Evolutionary conservation across 1,140 invertebrate genomes (phyloP), one percentile per base, ranked within the genome.

Genomic region (Ceratitis capitata): DNA sequence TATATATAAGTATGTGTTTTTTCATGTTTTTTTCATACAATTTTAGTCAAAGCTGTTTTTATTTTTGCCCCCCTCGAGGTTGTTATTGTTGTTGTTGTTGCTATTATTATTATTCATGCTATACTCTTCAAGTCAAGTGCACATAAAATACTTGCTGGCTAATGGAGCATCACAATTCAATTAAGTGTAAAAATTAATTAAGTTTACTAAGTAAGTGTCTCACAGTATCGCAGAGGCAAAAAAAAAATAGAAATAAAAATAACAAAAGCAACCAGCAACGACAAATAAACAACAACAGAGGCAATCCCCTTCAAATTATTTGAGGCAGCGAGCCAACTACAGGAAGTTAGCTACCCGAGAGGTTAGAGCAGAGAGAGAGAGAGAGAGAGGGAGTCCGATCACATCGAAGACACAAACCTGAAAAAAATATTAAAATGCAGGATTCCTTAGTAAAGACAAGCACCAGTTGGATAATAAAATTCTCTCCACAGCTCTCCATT

Each of bases 171-270:
- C 87, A 87, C 88, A 89, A 89, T 89, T 89, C 89, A 89, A 89
- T 89, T 89, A 89, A 88, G 87, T 89, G 89, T 89, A 87, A 89
- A 89, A 89, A 89, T 88, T 89, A 89, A 89, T 89, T 89, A 89
- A 89, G 89, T 88, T 85, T 87, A n/a, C 32, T 51, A 49, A 51
- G 23, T 83, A n/a, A n/a, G n/a, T n/a, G n/a, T n/a, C n/a, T n/a
- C n/a, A n/a, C n/a, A n/a, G 82, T 51, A 12, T 53, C 82, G 23
- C 7, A 45, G 45, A 83, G 10, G 23, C 47, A 53, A 83, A 32
- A 19, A 16, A 82, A 82, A 23, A 82, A 10, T 4, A 10, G 35
- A 10, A 78, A 6, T 10, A 82, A 5, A n/a, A 51, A 82, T 19
- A 42, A 1, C 39, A 5, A 64, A 23, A 64, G 3, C 29, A 14